Base-by-base conservation (phyloP, 1,140 invertebrate genomes). In the Panulirus ornatus region DNA sequence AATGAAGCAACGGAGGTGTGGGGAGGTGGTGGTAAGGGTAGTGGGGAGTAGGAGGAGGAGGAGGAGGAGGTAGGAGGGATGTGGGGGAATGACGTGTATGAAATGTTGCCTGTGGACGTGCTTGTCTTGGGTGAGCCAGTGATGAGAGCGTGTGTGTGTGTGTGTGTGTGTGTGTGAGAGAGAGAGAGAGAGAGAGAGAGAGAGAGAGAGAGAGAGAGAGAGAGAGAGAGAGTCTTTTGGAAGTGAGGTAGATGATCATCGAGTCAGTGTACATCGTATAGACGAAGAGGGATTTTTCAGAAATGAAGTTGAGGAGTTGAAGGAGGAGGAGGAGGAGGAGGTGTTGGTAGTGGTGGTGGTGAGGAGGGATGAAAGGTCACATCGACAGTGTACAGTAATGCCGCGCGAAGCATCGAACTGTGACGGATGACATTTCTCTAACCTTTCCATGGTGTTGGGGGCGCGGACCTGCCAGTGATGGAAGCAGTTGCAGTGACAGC, bases 341-440 rank as follows among this genome's bases (percentile, higher is more conserved):
- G n/a, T n/a, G n/a, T n/a, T n/a, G n/a, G n/a, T n/a, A n/a, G 42
- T 27, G 78, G 34, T 27, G 87, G 44, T 51, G 79, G 54, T 51
- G 36, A 27, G 66, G 42, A 22, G 16, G 66, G n/a, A 38, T 27
- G 84, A 75, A 75, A 89, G 87, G 78, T 83, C 78, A 83, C 44
- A 34, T 54, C 78, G 58, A 36, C 85, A 66, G 51, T 63, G 75
- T 88, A 79, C 79, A 89, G 87, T 89, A 89, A 89, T 89, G 83
- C 87, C 40, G 79, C 70, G 27, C 78, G 79, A 89, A 73, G 83
- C 87, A 89, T 89, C 87, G 22, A 38, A 70, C 66, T 83, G 78
- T 89, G 87, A 89, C 79, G 87, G 42, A 79, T 89, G 79, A 83
- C 87, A 89, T 89, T 89, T 89, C 79, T 83, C 47, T 89, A 89